Conservation (phyloP, 2,797 vertebrate genomes). For the Caiman crocodilus region DNA sequence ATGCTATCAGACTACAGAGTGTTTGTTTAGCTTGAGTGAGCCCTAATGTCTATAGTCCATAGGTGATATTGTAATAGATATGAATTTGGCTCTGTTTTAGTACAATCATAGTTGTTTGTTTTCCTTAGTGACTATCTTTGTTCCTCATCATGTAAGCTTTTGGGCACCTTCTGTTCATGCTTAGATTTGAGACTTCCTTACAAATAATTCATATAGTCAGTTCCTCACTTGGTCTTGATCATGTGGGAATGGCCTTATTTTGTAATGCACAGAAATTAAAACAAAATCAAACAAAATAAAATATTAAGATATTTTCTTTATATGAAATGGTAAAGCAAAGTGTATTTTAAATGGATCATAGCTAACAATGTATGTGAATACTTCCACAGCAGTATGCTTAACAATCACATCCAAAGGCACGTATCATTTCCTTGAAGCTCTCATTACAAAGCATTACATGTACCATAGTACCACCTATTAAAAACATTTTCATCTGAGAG, state of each 20-base stretch:
- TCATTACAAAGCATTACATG: too few relatives aligned
- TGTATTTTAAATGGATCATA: background rate
- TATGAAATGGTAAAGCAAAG: background rate
- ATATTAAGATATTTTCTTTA: background rate
- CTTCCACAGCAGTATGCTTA: background rate
- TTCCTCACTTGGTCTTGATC: background rate
- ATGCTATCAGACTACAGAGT: conserved; percentile 2
- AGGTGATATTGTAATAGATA: background rate
- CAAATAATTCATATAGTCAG: background rate
- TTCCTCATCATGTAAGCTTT: background rate
- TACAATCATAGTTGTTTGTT: background rate
- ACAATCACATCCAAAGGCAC: background rate
- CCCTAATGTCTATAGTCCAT: conserved; percentile 36
- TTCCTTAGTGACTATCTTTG: background rate
- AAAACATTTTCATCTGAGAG: too few relatives aligned
- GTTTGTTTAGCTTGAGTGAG: background rate
- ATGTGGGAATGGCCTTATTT: background rate
- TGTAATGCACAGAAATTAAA: background rate
- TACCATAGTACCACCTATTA: too few relatives aligned
- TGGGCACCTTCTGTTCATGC: background rate
- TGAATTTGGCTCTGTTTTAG: background rate
- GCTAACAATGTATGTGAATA: background rate
- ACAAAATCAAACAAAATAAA: background rate
- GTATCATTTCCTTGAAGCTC: too few relatives aligned
- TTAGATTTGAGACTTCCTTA: background rate